Evolutionary conservation across 1,140 invertebrate genomes (phyloP), one percentile per base, ranked within the genome.

Genomic region (Diachasma alloeum): DNA sequence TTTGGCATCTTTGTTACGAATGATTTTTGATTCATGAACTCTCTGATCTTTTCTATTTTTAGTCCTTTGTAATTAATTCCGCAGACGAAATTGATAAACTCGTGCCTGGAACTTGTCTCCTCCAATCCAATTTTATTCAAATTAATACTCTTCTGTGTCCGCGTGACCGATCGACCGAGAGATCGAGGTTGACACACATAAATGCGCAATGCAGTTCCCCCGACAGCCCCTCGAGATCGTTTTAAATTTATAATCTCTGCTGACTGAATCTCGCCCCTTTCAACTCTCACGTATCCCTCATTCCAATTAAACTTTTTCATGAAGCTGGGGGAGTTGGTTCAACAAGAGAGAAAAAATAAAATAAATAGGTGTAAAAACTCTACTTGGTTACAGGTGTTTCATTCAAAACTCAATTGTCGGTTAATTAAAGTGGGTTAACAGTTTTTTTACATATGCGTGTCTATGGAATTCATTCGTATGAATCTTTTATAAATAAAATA

Each of bases 301-400:
- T 74, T 78, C 69, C 77, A 78, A 78, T 78, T 74, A 74, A 75
- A 78, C 53, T 75, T 75, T 78, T 78, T 78, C 37, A 66, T 31
- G 15, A 22, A 74, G 17, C 72, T 59, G 42, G 53, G 67, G 42
- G 39, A 71, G n/a, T 71, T 42, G 26, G 17, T 26, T 70, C 15
- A 6, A 42, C 6, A 36, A 17, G 11, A 68, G 15, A 37, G 36
- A 68, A 39, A 68, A 68, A 39, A 39, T 5, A 68, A 15, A 68
- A 68, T 37, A 37, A 63, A 63, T 5, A 26, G 13, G 2, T 31
- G 59, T 6, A 31, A 63, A 63, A 63, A 42, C n/a, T 37, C n/a
- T 68, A 69, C 63, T 73, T 59, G 74, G 73, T 73, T 73, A 73
- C 74, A 76, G 74, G 71, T 74, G 77, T 76, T 66, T 79, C 73